Evolutionary conservation across 2,797 vertebrate genomes (phyloP), one percentile per base, ranked within the genome.

Genomic region (Lagocephalus sceleratus): DNA sequence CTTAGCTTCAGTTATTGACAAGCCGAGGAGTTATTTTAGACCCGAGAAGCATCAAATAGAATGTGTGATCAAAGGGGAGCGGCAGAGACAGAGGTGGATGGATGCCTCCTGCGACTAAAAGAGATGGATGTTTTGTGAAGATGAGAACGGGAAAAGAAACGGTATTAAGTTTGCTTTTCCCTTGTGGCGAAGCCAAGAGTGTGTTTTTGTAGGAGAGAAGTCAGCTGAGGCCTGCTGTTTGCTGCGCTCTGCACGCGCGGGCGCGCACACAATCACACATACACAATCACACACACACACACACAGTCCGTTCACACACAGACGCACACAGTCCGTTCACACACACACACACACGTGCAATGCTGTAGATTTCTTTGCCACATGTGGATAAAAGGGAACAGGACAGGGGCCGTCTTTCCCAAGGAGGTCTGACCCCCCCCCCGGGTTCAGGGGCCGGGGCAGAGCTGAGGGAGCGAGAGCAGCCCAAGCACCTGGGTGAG

Each of bases 381-480:
- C 89, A 89, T 88, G 85, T 70, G 76, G 89, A 90, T 87, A 85
- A 91, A 90, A 91, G 88, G 66, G 67, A 76, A 71, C 52, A 29
- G 7, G 51, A 81, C 64, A 54, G 73, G 82, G 85, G 79, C 77
- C 71, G 86, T 78, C 84, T 89, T 88, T 86, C 85, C 78, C 60
- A 68, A 84, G 71, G 75, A 88, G 83, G 75, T 75, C 76, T 86
- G 87, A 86, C 81, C 83, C 75, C 38, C n/a, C n/a, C n/a, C n/a
- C n/a, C n/a, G n/a, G n/a, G n/a, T n/a, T n/a, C n/a, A n/a, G n/a
- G n/a, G n/a, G n/a, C n/a, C n/a, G n/a, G 74, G 69, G 80, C 73
- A 15, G 26, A 57, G 68, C 32, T 10, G 54, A n/a, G 44, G 66
- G 54, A 51, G 73, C 66, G 68, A 76, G 64, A 83, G 66, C 54